Base-by-base conservation (phyloP, 2,888 invertebrate genomes). In the Ennomos erosarius region DNA sequence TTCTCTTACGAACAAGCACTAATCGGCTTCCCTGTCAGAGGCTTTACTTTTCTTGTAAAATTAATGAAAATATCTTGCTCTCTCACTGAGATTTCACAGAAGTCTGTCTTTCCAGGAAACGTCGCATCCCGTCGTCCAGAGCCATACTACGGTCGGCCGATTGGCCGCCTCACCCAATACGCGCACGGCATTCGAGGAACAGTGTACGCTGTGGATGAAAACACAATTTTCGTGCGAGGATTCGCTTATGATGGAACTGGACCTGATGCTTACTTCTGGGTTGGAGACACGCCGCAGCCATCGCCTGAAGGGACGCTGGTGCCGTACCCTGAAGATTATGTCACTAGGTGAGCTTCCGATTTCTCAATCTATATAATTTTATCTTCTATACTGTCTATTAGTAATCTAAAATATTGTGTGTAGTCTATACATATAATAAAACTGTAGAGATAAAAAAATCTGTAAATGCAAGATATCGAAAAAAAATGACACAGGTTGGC, bases 191-290 rank as follows among this genome's bases (percentile, higher is more conserved):
- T 97, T 69, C 94, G 93, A 69, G 98, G 98, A 36, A 94, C 94
- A 1, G 97, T 96, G 34, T 98, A 96, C 88, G 97, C 97, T 0
- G 97, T 98, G 8, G 98, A 98, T 80, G 98, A 98, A 80, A 95
- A 93, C 78, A 98, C 98, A 12, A 93, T 98, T 62, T 98, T 96
- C 90, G 96, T 98, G 0, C 71, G 96, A 76, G 96, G 96, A 42
- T 98, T 98, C 87, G 95, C 95, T 44, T 98, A 98, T 82, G 98
- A 98, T 78, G 98, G 98, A 42, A 96, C 95, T 8, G 97, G 96
- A 9, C 97, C 97, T 62, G 97, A 96, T 81, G 97, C 97, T 0
- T 97, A 95, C 90, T 98, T 98, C 93, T 98, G 97, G 98, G 96
- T 97, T 59, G 98, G 98, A 10, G 96, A 96, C 76, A 95, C 95